A percentile compares a stretch with the other conserved stretches of the same genome.
Conservation (phyloP, 2,797 vertebrate genomes). For the Xiphophorus birchmanni region DNA sequence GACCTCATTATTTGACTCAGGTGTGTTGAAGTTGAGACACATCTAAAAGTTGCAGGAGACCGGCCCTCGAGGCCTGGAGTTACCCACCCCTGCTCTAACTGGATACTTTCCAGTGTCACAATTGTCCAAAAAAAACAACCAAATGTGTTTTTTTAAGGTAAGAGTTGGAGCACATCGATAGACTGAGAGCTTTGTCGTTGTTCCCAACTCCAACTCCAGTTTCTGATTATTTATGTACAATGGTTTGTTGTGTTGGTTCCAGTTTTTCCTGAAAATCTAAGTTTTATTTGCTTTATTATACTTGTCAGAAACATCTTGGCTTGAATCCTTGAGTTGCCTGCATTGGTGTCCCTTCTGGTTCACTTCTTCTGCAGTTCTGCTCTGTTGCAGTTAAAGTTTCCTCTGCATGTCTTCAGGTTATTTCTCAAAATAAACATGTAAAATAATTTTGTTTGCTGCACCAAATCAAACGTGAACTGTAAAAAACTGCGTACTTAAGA, state of each 20-base stretch:
- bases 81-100: too few species aligned
- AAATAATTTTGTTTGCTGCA: not conserved
- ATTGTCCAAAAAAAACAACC: too few species aligned
- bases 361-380: not conserved
- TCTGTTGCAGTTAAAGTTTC: not conserved
- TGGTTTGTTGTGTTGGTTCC: not conserved
- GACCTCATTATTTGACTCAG: too few species aligned
- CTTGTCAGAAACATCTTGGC: not conserved
- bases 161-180: not conserved
- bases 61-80: too few species aligned
- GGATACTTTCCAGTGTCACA: too few species aligned
- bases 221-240: not conserved
- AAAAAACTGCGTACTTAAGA: not conserved
- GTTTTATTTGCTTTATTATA: not conserved
- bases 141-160: not conserved
- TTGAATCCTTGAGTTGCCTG: not conserved
- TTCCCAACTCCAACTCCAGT: not conserved
- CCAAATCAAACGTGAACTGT: not conserved
- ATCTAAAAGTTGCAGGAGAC: too few species aligned
- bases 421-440: not conserved
- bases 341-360: not conserved
- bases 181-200: not conserved
- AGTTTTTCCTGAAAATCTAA: not conserved
- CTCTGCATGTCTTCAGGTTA: not conserved
- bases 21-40: too few species aligned